These are phyloP conservation scores for Andrena trimmerana DNA, from an alignment of 2,888 invertebrate genomes.

Conservation along the genomic window DNA sequence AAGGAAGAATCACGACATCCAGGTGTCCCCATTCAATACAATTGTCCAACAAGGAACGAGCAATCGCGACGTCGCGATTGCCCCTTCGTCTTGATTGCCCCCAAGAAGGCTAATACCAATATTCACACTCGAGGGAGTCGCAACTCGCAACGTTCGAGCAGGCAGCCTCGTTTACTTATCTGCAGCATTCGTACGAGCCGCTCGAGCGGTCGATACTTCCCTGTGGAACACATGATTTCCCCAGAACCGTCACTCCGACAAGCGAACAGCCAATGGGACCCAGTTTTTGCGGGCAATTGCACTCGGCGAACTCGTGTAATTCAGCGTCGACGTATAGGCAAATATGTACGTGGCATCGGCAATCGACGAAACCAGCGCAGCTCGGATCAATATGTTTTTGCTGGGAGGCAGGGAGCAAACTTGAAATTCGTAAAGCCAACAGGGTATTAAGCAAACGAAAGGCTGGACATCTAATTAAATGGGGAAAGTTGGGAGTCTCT, in stretches of 20 bases:
- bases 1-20: not conserved
- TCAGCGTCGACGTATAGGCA: not conserved
- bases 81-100: slow-evolving; percentile 1
- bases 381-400: not conserved
- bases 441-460: no score
- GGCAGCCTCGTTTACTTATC: not conserved
- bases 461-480: no score
- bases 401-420: not conserved
- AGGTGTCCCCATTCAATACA: slow-evolving; percentile 1
- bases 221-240: not conserved
- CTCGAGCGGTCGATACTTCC: slow-evolving; percentile 8
- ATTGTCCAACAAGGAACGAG: slow-evolving; percentile 1
- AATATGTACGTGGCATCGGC: not conserved
- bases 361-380: not conserved
- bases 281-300: slow-evolving; percentile 36
- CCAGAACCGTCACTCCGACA: not conserved
- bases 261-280: slow-evolving; percentile 15
- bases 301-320: slow-evolving; percentile 1
- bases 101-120: not conserved
- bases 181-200: not conserved
- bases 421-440: not conserved
- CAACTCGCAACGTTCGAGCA: not conserved
- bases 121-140: slow-evolving; percentile 3
- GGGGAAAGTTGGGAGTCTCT: no score
- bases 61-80: not conserved